Conservation (phyloP, 2,888 invertebrate species). For the Suillia variegata region DNA sequence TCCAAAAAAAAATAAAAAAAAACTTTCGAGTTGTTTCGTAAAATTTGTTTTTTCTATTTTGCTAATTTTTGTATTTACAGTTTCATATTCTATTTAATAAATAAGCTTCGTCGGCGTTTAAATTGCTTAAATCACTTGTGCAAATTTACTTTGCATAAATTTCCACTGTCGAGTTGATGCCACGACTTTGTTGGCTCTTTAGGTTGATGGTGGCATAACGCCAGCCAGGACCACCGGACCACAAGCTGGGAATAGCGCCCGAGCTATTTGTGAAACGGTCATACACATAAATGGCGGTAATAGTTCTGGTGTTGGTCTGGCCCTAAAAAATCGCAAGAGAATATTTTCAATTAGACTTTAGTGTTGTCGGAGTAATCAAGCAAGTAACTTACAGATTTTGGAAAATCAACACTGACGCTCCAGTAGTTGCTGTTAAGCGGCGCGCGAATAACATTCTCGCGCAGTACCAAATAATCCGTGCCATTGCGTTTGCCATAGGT, state of each 20-base stretch:
- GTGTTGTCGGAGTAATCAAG: not conserved
- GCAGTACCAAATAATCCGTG: slow-evolving; percentile 18
- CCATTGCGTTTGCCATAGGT: slow-evolving; percentile 26
- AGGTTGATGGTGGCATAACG: slow-evolving; percentile 28
- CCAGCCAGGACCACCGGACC: slow-evolving; percentile 31
- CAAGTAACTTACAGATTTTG: slow-evolving; percentile 31
- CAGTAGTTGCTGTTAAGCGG: slow-evolving; percentile 21
- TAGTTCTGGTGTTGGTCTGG: slow-evolving; percentile 23
- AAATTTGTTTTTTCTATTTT: no score
- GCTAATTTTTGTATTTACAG: no score
- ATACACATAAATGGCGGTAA: slow-evolving; percentile 25
- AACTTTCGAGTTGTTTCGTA: no score
- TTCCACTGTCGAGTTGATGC: slow-evolving; percentile 34
- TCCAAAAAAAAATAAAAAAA: no score
- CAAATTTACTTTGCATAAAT: slow-evolving; percentile 20
- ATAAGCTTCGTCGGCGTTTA: no score
- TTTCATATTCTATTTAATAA: no score
- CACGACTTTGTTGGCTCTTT: slow-evolving; percentile 26
- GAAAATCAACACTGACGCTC: slow-evolving; percentile 25
- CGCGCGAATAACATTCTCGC: slow-evolving; percentile 25
- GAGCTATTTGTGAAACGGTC: slow-evolving; percentile 32
- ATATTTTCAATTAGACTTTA: not conserved
- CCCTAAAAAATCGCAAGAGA: slow-evolving; percentile 13
- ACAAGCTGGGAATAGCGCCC: slow-evolving; percentile 26
- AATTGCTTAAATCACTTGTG: no score